Evolutionary conservation across 2,113 vertebrate genomes (phyloP), one percentile per base, ranked within the genome.

Genomic region (Tragelaphus scriptus): DNA sequence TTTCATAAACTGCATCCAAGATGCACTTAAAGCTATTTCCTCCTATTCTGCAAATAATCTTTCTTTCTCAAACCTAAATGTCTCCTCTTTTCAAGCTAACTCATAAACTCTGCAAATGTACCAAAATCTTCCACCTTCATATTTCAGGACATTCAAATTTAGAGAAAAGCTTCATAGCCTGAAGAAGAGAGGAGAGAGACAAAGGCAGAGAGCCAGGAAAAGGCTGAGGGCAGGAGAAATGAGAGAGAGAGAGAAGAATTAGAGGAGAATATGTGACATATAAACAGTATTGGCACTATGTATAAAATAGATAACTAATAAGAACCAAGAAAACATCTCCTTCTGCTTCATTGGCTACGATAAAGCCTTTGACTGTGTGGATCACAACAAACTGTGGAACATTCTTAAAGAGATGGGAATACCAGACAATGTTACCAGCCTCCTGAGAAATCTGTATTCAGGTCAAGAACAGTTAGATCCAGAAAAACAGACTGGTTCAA

Each of bases 371-470:
- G 68, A 36, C 17, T 40, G 10, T 71, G n/a, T 71, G 68, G 11
- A 71, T 71, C n/a, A 36, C 19, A 71, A 40, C 68, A 40, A 71
- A 71, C 19, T 71, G 19, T 40, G n/a, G n/a, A 71, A 23, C 19
- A 40, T 71, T 40, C n/a, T 71, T 71, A 71, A 40, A 40, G 68
- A 23, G 2, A 36, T 36, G 9, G 10, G n/a, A 23, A 40, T 40
- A 23, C n/a, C 4, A 40, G 19, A 40, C 19, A 36, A 71, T 0
- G 0, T 23, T 71, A 40, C 19, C n/a, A 71, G 68, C 68, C n/a
- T 71, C 19, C 68, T 23, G n/a, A 71, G n/a, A 36, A 23, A 40
- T 21, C 2, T 11, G 19, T 71, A 40, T 71, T 21, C 68, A 71
- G 10, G n/a, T 40, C 68, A 71, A 71, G n/a, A 71, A 23, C 1